Base-by-base conservation (phyloP, 2,797 vertebrate species). In the Thamnophis elegans region DNA sequence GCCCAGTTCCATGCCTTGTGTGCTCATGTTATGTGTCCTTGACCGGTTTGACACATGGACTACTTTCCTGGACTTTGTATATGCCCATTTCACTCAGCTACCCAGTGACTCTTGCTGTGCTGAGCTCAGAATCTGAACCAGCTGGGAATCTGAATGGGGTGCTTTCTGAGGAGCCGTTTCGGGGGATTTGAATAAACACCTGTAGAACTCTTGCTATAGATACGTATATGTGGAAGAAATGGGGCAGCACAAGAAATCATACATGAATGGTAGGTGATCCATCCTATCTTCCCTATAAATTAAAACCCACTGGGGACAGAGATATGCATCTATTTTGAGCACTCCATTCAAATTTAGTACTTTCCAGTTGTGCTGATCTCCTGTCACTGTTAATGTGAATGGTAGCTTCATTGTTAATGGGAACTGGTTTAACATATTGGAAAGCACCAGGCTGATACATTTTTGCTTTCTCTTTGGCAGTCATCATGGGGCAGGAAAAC, bases 191-290 rank as follows among this genome's bases (percentile, higher is more conserved):
- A 68, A 68, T 68, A 32, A 68, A 68, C n/a, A 32, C 13, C 28
- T 32, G 13, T n/a, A 65, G 28, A 65, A 14, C 4, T 68, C 5
- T 32, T 68, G 13, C 13, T 62, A 1, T 58, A 60, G 9, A 25
- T 16, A 0, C 0, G 0, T 68, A 16, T n/a, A 6, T 16, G 5
- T 2, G 5, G 5, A 5, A 14, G 62, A 12, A 32, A 5, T 68
- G 28, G 28, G 62, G 28, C n/a, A 68, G 2, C 2, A 68, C 62
- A 32, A 32, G 5, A 68, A 78, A 78, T 22, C 18, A 42, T 8
- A 22, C 18, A 22, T 36, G 32, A 78, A 73, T 73, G 32, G 18
- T 4, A 36, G 68, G 18, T 78, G 18, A 78, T 78, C 32, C 7
- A 78, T 20, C 2, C 32, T 36, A 22, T 36, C 68, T 20, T 78